Evolutionary conservation across 2,113 vertebrate genomes (phyloP), one percentile per base, ranked within the genome.

Genomic region (Blennius ocellaris): DNA sequence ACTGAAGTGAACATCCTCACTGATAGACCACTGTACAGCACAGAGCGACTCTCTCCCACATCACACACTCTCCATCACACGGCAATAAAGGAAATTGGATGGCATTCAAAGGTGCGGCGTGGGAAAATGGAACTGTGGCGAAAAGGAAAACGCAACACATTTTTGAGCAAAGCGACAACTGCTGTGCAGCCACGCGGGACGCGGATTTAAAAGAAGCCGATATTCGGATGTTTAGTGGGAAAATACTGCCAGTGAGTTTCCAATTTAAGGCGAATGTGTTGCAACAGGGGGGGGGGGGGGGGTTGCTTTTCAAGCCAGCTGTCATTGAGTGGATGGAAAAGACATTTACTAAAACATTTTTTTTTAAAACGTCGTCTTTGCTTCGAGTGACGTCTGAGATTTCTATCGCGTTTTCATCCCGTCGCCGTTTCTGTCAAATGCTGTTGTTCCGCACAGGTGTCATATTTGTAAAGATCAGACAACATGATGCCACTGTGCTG

Each of bases 21-120:
- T 77, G 58, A 84, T 62, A 72, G 72, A 51, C 49, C 15, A 16
- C 66, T 30, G 55, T 60, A 30, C 59, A 16, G 50, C 64, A 47
- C 21, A 8, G 30, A 73, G 48, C 60, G 17, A n/a, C 15, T 12
- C 45, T 40, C 58, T 49, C 30, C 55, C 14, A 9, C 56, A 49
- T 60, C 49, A 55, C 11, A 38, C 65, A 40, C 65, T 64, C 48
- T 51, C 40, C 51, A 57, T 3, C 49, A 55, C 73, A 71, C 5
- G 43, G 51, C 63, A 44, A 80, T 78, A 80, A 77, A 80, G 44
- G 5, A 69, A 80, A 83, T 73, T 14, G 57, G 76, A 84, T 49
- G 51, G 57, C 65, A 48, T 74, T n/a, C 62, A 68, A 68, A 80
- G 38, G 55, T n/a, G 58, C 16, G 36, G 45, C 14, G 47, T 67